Conservation (phyloP, 2,888 invertebrate genomes). For the Limnephilus marmoratus region DNA sequence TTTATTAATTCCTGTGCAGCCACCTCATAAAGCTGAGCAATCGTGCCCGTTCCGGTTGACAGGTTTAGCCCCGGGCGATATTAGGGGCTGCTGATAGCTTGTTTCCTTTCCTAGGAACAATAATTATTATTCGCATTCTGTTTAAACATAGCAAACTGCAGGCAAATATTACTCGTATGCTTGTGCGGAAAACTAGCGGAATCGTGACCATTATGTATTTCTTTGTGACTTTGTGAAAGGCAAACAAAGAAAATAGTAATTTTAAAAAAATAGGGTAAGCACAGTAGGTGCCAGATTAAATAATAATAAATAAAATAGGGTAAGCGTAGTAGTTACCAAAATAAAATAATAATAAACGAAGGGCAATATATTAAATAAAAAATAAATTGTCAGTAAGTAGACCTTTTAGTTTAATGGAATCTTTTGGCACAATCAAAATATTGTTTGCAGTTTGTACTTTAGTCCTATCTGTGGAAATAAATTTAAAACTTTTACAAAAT, state of each 20-base stretch:
- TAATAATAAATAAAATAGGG: background rate
- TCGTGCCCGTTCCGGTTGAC: background rate
- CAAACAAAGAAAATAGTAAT: background rate
- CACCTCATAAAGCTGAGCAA: conserved; percentile 7
- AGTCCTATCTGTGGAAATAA: too few relatives aligned
- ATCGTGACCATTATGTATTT: background rate
- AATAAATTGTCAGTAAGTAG: too few relatives aligned
- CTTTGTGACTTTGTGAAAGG: background rate
- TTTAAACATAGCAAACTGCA: background rate
- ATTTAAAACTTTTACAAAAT: too few relatives aligned
- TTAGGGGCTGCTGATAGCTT: background rate
- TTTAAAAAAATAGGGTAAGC: background rate
- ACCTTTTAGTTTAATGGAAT: too few relatives aligned
- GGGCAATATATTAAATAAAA: too few relatives aligned
- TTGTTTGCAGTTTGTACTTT: too few relatives aligned
- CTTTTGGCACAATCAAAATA: too few relatives aligned
- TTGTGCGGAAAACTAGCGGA: background rate
- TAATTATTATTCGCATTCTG: background rate
- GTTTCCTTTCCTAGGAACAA: background rate
- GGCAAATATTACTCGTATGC: background rate
- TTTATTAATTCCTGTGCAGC: background rate
- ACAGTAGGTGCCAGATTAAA: background rate
- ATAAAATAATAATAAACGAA: background rate
- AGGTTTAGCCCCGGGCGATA: background rate
- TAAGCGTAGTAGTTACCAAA: background rate